phyloP scores from a whole-genome alignment of 2,888 invertebrate species.

The Ditylenchus weischeri region DNA sequence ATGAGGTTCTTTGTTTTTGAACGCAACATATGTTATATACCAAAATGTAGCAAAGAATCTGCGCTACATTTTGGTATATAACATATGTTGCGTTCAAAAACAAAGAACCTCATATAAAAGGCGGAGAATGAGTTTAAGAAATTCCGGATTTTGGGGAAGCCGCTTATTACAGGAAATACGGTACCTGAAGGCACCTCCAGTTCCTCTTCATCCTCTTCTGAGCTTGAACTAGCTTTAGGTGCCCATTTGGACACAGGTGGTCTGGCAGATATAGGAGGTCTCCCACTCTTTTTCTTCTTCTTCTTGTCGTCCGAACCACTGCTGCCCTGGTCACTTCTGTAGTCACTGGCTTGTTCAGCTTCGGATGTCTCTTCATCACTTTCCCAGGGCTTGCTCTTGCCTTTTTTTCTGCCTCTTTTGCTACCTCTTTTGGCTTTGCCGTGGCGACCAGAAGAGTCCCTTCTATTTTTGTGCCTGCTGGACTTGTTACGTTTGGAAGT shows the following conservation, averaged over 20 bases:
- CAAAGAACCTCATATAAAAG: no score
- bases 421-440: constrained; percentile 12
- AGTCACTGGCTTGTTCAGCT: not conserved
- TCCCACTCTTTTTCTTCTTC: constrained; percentile 2
- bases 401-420: constrained; percentile 19
- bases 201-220: constrained; percentile 32
- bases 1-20: no score
- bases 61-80: no score
- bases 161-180: no score
- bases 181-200: constrained; percentile 13
- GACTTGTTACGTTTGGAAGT: constrained; percentile 10
- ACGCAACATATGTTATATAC: no score
- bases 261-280: not conserved
- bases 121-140: no score
- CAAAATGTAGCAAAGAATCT: no score
- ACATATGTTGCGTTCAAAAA: no score
- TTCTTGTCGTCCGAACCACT: constrained; percentile 10
- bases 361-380: constrained; percentile 24
- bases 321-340: not conserved
- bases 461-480: not conserved
- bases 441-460: not conserved
- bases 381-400: constrained; percentile 9
- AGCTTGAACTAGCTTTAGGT: constrained; percentile 19
- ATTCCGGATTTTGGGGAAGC: no score
- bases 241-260: constrained; percentile 20